phyloP scores from a whole-genome alignment of 1,140 invertebrate genomes.

The Penaeus vannamei region DNA sequence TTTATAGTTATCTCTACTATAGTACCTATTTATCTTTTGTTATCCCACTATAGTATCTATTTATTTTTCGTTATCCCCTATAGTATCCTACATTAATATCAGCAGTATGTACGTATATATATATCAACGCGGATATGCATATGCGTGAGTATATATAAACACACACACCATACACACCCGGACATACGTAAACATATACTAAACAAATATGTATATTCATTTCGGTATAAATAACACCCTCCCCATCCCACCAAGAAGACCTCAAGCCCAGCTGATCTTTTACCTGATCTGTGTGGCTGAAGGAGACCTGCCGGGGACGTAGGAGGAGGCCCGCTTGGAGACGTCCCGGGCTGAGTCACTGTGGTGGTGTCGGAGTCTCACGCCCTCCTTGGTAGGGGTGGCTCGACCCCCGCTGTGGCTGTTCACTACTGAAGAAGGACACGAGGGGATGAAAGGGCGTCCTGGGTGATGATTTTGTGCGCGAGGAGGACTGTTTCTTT shows the following conservation, averaged over 20 bases:
- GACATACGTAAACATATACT: neutral
- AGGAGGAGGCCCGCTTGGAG: slow-evolving; percentile 47
- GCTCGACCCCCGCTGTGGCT: slow-evolving; percentile 36
- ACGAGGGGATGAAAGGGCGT: no score
- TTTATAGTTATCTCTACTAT: no score
- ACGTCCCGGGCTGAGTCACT: slow-evolving; percentile 36
- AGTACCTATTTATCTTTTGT: no score
- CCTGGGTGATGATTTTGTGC: no score
- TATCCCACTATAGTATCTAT: no score
- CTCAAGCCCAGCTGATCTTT: neutral
- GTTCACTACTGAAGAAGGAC: neutral
- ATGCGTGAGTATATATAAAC: no score
- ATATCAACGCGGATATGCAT: no score
- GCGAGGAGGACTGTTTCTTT: no score
- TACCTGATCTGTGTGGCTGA: slow-evolving; percentile 11
- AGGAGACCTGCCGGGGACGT: slow-evolving; percentile 39
- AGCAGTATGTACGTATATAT: no score
- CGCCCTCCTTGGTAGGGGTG: slow-evolving; percentile 29
- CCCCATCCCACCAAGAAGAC: neutral
- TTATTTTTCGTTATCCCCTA: no score
- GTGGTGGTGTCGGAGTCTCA: slow-evolving; percentile 34
- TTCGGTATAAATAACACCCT: neutral
- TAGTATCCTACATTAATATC: no score
- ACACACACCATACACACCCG: neutral
- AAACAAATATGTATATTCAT: neutral